Evolutionary conservation across 2,797 vertebrate species (phyloP), one percentile per base, ranked within the genome.

Genomic region (Tenualosa ilisha): DNA sequence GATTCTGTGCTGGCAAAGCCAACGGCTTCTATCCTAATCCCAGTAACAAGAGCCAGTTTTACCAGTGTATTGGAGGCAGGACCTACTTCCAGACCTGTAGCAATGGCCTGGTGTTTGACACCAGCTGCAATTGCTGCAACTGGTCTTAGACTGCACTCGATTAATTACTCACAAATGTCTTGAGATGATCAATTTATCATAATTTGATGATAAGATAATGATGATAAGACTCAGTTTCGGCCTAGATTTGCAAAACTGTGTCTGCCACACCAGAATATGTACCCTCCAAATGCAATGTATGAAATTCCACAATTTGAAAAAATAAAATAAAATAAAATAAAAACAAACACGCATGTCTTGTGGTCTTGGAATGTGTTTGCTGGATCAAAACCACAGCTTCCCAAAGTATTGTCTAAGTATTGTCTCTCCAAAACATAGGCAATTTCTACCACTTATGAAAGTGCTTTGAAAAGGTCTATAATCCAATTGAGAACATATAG

Each of bases 81-180:
- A 92, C 91, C 82, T 93, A 91, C 89, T 90, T 92, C n/a, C 84
- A 91, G 86, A 1, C 84, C 24, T 93, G 93, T 49, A 89, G 88
- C 43, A 1, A 63, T 24, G 84, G 91, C 24, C 90, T 93, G 85
- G 91, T 93, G 75, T 93, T 94, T 75, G 87, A 93, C 85, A 65
- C 89, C 49, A 83, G 90, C 86, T 94, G 92, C 82, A 91, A 87
- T 68, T 93, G 91, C 86, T 92, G 89, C 87, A 91, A 89, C 89
- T 92, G 90, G 91, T 7, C 87, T 37, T 91, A 87, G 51, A 15
- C 51, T 26, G 20, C 89, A 87, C 88, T 0, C 88, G 51, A 91
- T 90, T 91, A 82, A 82, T 20, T 26, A 43, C 56, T 12, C 2
- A 40, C 49, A 84, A 40, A n/a, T n/a, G 0, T 63, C 56, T 15